Percentiles rank a stretch among this genome's conserved stretches.
Conservation (phyloP, 2,888 invertebrate genomes). For the Heliconius sara region DNA sequence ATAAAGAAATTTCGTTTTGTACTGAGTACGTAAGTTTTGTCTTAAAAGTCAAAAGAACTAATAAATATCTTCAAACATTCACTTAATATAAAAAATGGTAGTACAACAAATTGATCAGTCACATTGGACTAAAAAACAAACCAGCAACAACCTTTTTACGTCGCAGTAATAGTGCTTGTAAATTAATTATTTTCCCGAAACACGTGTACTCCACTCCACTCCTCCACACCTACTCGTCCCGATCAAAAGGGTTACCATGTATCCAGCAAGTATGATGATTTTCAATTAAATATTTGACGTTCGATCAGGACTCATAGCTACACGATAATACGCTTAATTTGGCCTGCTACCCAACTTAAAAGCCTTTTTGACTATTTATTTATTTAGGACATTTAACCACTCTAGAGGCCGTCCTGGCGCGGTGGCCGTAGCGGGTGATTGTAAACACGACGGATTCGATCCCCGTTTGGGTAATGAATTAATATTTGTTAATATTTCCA, state of each 20-base stretch:
- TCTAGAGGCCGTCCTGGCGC: too few relatives aligned
- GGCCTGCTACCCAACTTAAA: constrained; percentile 47
- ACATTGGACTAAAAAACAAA: constrained; percentile 44
- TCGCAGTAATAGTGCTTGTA: constrained; percentile 46
- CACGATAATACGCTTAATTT: constrained; percentile 81
- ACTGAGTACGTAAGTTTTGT: neutral
- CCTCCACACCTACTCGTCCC: constrained; percentile 39
- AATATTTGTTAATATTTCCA: too few relatives aligned
- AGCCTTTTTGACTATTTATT: too few relatives aligned
- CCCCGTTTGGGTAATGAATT: too few relatives aligned
- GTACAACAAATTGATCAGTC: neutral
- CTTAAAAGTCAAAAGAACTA: too few relatives aligned
- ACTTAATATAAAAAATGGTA: neutral
- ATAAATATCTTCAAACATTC: neutral
- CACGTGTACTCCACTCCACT: constrained; percentile 25
- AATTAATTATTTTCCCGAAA: constrained; percentile 32
- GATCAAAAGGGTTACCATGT: constrained; percentile 72
- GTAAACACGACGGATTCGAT: too few relatives aligned
- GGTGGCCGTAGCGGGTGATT: too few relatives aligned
- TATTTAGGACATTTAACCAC: too few relatives aligned
- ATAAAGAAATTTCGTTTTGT: constrained; percentile 58
- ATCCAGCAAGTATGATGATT: constrained; percentile 77
- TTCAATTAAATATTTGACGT: constrained; percentile 81
- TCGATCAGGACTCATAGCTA: constrained; percentile 74
- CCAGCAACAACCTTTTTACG: constrained; percentile 6